Evolutionary conservation across 2,888 invertebrate species (phyloP), one percentile per base, ranked within the genome.

Genomic region (Meiosimyza decipiens): DNA sequence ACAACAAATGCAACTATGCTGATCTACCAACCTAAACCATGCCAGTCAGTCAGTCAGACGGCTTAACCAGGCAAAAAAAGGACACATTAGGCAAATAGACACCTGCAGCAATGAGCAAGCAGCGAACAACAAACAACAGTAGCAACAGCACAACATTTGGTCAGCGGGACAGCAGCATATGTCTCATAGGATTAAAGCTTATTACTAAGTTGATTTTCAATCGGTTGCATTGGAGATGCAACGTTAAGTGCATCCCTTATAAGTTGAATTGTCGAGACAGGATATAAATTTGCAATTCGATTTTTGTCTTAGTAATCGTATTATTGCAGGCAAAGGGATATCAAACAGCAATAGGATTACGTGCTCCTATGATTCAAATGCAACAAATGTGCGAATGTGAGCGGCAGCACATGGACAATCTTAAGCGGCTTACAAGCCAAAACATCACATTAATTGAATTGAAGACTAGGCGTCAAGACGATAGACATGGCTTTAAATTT

Each of bases 201-300:
- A 50, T 64, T 50, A 64, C 50, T 64, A 64, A 9, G 51, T 18
- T 51, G 50, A 40, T 40, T 64, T 28, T 15, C 60, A 40, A 12
- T 62, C n/a, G 60, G 60, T n/a, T 62, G 60, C 9, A 40, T 9
- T 40, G 9, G 40, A n/a, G 16, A 62, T 22, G 62, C 12, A n/a
- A 33, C 15, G 3, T 49, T 60, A 40, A 69, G 62, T 69, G 69
- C 69, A 62, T 51, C 69, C 18, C 33, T 50, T 51, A 59, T 59
- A 54, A 54, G 16, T 40, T 51, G 59, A 47, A 57, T 57, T 12
- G 57, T 16, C 12, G 63, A 28, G n/a, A 9, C 22, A 9, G 68
- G 28, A 59, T 59, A 68, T 57, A 22, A 68, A 50, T 57, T 68
- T 68, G 50, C 59, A 68, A 59, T 68, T 68, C 50, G 57, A 59